phyloP scores from a whole-genome alignment of 2,888 invertebrate genomes.

The Lasioglossum malachurum region DNA sequence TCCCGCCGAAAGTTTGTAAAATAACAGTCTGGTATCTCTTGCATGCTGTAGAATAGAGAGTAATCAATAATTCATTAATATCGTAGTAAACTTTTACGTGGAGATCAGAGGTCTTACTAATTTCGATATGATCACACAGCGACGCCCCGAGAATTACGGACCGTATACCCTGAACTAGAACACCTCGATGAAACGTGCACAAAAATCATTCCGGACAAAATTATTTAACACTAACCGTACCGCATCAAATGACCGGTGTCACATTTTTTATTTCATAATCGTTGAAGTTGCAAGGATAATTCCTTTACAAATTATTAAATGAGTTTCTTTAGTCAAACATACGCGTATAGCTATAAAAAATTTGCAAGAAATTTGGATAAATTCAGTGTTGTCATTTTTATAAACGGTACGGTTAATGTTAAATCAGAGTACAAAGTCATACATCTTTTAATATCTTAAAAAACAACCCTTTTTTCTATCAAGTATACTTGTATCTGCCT shows the following conservation, averaged over 20 bases:
- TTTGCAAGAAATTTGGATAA: no score
- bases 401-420: no score
- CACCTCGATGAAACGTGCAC: not conserved
- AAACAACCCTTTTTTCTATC: no score
- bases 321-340: no score
- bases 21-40: slow-evolving; percentile 54
- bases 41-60: slow-evolving; percentile 66
- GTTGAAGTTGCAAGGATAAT: no score
- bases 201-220: not conserved
- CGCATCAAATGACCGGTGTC: no score
- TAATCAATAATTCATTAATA: slow-evolving; percentile 63
- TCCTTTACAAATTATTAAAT: no score
- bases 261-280: no score
- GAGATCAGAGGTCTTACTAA: slow-evolving; percentile 58
- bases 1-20: slow-evolving; percentile 47
- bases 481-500: not conserved
- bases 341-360: no score
- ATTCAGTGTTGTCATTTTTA: no score
- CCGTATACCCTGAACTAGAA: slow-evolving; percentile 4
- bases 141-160: slow-evolving; percentile 49
- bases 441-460: no score
- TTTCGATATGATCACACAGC: slow-evolving; percentile 43
- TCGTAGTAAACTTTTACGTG: slow-evolving; percentile 43
- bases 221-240: not conserved
- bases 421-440: no score